Evolutionary conservation across 2,888 invertebrate genomes (phyloP).

Genomic region (Sesia apiformis): DNA sequence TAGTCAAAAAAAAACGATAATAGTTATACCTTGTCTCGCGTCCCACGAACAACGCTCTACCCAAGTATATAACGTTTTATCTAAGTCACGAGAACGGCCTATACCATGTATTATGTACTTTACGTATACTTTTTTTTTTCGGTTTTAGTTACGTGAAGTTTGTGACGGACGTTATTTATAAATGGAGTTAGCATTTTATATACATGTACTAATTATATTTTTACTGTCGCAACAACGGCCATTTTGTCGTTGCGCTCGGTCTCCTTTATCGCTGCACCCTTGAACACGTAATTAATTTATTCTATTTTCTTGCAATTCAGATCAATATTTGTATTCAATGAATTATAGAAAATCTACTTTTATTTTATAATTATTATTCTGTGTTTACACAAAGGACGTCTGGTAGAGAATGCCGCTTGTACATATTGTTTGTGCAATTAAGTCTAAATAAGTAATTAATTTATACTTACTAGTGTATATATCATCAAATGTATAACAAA

Average conservation of each 20-base stretch:
- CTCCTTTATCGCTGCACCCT: neutral
- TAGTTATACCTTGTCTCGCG: neutral
- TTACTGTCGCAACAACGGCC: constrained; percentile 24
- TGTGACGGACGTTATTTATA: constrained; percentile 15
- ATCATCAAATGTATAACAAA: no score
- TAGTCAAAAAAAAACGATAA: constrained; percentile 39
- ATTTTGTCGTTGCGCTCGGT: constrained; percentile 26
- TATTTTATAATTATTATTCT: neutral
- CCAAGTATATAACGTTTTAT: constrained; percentile 13
- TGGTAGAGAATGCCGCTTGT: no score
- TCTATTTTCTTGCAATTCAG: no score
- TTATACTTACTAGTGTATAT: no score
- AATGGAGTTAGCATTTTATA: constrained; percentile 54
- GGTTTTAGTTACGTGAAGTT: neutral
- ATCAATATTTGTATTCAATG: no score
- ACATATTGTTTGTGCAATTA: no score
- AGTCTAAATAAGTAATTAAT: no score
- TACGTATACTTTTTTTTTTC: constrained; percentile 44
- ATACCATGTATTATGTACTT: constrained; percentile 41
- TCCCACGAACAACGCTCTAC: neutral
- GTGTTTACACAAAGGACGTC: constrained; percentile 2
- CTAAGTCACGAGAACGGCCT: constrained; percentile 65
- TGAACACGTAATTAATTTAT: no score
- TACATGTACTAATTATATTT: constrained; percentile 18
- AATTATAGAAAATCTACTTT: no score